These are phyloP conservation scores for Platyrinchus mystaceus DNA, from an alignment of 2,797 vertebrate species.

Conservation along the genomic window DNA sequence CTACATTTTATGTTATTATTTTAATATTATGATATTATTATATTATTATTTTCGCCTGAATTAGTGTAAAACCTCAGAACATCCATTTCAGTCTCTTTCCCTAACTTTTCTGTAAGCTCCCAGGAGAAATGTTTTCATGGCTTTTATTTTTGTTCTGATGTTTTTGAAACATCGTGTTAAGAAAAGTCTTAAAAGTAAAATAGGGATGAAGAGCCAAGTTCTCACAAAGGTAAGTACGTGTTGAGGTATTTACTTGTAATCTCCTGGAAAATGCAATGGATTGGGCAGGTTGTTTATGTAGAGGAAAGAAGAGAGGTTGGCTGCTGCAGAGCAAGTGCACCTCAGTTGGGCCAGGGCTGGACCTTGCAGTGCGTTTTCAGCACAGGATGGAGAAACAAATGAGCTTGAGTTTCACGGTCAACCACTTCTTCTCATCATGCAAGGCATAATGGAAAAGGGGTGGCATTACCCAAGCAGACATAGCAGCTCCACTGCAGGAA, in stretches of 20 bases:
- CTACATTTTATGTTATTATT: not conserved
- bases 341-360: not conserved
- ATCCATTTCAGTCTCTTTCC: not conserved
- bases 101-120: not conserved
- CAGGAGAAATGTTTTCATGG: not conserved
- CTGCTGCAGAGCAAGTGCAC: not conserved
- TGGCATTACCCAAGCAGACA: not conserved
- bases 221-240: not conserved
- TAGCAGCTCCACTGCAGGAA: not conserved
- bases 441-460: not conserved
- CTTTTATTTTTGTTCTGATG: not conserved
- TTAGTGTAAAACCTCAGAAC: not conserved
- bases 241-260: not conserved
- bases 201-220: not conserved
- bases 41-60: not conserved
- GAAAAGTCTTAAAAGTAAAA: not conserved
- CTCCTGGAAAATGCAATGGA: not conserved
- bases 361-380: not conserved
- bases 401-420: not conserved
- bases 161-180: not conserved
- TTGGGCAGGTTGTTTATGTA: not conserved
- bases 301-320: not conserved
- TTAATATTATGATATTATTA: not conserved
- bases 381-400: not conserved
- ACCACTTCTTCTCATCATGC: not conserved